These are phyloP conservation scores for Sclerodermus sp. DNA, from an alignment of 2,888 invertebrate species.

Conservation along the genomic window DNA sequence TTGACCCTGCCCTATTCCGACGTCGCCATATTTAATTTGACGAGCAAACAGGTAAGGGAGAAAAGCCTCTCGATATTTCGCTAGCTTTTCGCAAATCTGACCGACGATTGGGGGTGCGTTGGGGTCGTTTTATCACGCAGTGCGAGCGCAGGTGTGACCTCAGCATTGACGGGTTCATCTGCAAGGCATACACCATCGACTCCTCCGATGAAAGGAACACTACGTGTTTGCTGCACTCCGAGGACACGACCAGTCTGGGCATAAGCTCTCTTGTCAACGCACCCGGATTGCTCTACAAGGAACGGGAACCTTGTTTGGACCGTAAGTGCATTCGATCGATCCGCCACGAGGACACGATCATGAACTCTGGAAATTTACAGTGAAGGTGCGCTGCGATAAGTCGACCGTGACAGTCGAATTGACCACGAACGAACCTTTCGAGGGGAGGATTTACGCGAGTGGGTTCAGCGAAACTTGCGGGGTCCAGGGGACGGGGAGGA, in stretches of 20 bases:
- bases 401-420: slow-evolving; percentile 61
- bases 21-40: slow-evolving; percentile 47
- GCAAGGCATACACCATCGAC: slow-evolving; percentile 68
- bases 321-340: slow-evolving; percentile 62
- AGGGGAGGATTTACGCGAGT: slow-evolving; percentile 78
- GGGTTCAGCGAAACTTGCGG: slow-evolving; percentile 76
- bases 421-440: slow-evolving; percentile 59
- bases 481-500: slow-evolving; percentile 62
- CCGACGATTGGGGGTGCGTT: no score
- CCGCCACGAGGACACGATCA: not conserved
- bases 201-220: slow-evolving; percentile 42
- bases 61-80: no score
- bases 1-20: slow-evolving; percentile 69
- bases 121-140: slow-evolving; percentile 29
- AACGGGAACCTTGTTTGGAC: slow-evolving; percentile 81
- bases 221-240: slow-evolving; percentile 74
- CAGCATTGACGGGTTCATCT: slow-evolving; percentile 67
- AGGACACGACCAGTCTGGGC: slow-evolving; percentile 79
- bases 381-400: slow-evolving; percentile 78
- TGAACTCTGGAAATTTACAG: slow-evolving; percentile 57
- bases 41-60: slow-evolving; percentile 37
- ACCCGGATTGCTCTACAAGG: slow-evolving; percentile 70
- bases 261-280: slow-evolving; percentile 68
- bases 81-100: no score
- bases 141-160: slow-evolving; percentile 65